Evolutionary conservation across 2,113 vertebrate genomes (phyloP).

Genomic region (Vanacampus margaritifer): DNA sequence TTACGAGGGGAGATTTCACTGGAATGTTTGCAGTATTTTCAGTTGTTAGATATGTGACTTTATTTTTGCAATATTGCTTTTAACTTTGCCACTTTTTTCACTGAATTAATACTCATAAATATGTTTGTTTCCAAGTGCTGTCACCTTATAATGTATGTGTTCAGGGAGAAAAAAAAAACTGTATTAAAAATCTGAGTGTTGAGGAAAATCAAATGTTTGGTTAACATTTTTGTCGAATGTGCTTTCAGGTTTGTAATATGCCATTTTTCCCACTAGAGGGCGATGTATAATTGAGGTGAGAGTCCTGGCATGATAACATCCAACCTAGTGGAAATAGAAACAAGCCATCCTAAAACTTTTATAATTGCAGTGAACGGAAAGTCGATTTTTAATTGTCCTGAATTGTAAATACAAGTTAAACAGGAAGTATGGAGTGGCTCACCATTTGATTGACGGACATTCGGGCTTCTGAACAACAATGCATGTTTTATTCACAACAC

Average conservation of each 20-base stretch:
- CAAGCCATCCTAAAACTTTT: no score
- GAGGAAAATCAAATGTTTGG: neutral
- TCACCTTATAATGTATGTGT: conserved; percentile 39
- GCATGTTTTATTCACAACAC: neutral
- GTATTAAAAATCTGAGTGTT: neutral
- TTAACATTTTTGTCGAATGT: neutral
- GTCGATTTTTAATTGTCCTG: neutral
- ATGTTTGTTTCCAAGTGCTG: conserved; percentile 35
- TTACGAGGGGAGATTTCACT: no score
- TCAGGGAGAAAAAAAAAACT: neutral
- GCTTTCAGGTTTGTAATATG: neutral
- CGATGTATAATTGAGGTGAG: neutral
- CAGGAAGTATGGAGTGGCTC: neutral
- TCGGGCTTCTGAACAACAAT: no score
- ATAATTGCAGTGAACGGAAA: neutral
- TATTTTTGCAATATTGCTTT: neutral
- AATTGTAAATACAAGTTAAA: neutral
- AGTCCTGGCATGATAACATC: neutral
- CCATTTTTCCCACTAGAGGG: neutral
- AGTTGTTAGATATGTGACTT: neutral
- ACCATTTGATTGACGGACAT: no score
- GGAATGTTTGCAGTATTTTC: neutral
- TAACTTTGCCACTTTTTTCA: neutral
- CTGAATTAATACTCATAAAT: conserved; percentile 1
- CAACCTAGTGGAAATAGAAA: neutral